Percentiles rank a stretch among this genome's conserved stretches.
These are phyloP conservation scores for Psittacula cyanocephala DNA, from an alignment of 2,113 vertebrate genomes.

Conservation along the genomic window DNA sequence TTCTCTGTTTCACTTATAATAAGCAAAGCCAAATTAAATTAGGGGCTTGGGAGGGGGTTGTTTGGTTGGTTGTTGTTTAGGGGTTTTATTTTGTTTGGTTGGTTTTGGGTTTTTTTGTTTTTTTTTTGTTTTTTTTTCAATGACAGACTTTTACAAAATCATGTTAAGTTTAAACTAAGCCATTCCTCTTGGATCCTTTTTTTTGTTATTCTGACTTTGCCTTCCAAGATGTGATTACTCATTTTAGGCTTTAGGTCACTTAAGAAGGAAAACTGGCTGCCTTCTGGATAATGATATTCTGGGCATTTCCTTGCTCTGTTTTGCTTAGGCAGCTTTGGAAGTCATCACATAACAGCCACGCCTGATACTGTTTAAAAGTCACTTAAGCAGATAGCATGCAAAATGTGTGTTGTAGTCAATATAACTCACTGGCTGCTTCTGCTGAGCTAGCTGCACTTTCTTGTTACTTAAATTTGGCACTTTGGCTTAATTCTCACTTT, in stretches of 20 bases:
- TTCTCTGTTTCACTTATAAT: neutral
- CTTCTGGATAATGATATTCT: neutral
- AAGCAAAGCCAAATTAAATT: neutral
- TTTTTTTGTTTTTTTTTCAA: neutral
- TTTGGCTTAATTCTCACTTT: neutral
- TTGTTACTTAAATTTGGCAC: neutral
- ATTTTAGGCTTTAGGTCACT: neutral
- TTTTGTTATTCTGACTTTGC: neutral
- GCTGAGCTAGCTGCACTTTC: neutral
- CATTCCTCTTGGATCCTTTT: neutral
- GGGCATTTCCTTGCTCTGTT: neutral
- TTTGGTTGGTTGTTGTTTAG: neutral
- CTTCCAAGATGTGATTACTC: neutral
- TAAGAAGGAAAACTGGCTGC: neutral
- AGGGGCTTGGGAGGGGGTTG: neutral
- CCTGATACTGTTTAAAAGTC: neutral
- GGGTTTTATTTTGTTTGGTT: neutral
- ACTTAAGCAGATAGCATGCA: neutral
- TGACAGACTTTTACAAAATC: neutral
- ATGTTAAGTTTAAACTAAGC: neutral
- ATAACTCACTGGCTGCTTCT: neutral
- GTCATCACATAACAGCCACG: fast-evolving
- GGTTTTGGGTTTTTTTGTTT: neutral
- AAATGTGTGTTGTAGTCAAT: neutral
- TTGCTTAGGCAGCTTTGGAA: neutral